Conservation (phyloP, 2,888 invertebrate genomes). For the Oxycera nigricornis region DNA sequence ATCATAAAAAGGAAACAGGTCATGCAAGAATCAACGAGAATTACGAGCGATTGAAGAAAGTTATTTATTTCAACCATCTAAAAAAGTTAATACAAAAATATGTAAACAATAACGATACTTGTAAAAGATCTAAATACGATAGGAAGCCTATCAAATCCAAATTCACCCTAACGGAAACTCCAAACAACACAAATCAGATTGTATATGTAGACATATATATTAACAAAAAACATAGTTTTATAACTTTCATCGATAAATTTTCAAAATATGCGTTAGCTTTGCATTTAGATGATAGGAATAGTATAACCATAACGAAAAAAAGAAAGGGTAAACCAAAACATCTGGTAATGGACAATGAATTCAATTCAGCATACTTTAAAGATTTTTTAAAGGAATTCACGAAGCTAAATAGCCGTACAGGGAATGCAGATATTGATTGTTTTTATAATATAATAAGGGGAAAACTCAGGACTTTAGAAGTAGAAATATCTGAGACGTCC, state of each 20-base stretch:
- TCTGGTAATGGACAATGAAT: too few relatives aligned
- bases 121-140: conserved; percentile 31
- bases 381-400: neutral
- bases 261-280: too few relatives aligned
- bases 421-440: neutral
- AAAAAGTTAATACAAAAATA: conserved; percentile 28
- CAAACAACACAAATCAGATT: conserved; percentile 18
- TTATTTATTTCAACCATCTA: conserved; percentile 24
- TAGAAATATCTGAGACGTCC: neutral
- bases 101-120: conserved; percentile 31
- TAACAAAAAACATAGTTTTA: too few relatives aligned
- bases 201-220: too few relatives aligned
- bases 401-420: neutral
- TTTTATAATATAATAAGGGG: neutral
- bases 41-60: conserved; percentile 20
- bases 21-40: conserved; percentile 29
- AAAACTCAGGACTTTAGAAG: neutral
- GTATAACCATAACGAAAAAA: too few relatives aligned
- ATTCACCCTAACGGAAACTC: conserved; percentile 24
- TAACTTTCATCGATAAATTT: too few relatives aligned
- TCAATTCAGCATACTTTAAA: neutral
- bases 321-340: too few relatives aligned
- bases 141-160: conserved; percentile 33
- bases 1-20: too few relatives aligned
- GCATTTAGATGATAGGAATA: too few relatives aligned